Conservation (phyloP, 1,140 invertebrate genomes). For the Atta colombica region DNA sequence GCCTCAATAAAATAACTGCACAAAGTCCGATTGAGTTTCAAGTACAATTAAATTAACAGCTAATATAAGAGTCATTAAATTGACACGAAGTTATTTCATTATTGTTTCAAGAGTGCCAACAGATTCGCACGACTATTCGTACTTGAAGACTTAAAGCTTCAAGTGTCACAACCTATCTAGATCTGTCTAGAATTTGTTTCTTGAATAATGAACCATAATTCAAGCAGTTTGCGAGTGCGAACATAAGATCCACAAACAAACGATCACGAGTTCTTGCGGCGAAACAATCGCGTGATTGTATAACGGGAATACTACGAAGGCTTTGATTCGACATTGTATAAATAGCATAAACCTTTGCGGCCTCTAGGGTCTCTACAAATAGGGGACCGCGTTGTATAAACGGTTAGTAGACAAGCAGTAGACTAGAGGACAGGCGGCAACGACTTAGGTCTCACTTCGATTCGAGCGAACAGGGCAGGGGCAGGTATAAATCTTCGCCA, state of each 20-base stretch:
- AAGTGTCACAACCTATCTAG: not conserved
- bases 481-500: constrained; percentile 57
- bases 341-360: constrained; percentile 57
- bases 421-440: constrained; percentile 57
- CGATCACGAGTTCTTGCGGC: not conserved
- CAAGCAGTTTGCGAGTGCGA: not conserved
- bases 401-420: constrained; percentile 61
- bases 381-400: constrained; percentile 56
- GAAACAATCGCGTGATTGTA: constrained; percentile 40
- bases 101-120: not conserved
- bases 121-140: not conserved
- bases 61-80: not conserved
- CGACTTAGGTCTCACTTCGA: constrained; percentile 51
- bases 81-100: not conserved
- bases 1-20: not conserved
- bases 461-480: constrained; percentile 32
- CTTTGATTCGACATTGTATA: constrained; percentile 60
- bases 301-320: constrained; percentile 38
- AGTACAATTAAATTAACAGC: not conserved
- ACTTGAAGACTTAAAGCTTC: not conserved
- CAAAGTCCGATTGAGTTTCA: not conserved
- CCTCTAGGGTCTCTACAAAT: constrained; percentile 61
- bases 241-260: not conserved
- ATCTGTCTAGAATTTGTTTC: not conserved
- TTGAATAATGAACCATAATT: not conserved